Percentiles rank a stretch among this genome's conserved stretches.
Evolutionary conservation across 2,888 invertebrate genomes (phyloP).

Genomic region (Gisinianus flammeolus): DNA sequence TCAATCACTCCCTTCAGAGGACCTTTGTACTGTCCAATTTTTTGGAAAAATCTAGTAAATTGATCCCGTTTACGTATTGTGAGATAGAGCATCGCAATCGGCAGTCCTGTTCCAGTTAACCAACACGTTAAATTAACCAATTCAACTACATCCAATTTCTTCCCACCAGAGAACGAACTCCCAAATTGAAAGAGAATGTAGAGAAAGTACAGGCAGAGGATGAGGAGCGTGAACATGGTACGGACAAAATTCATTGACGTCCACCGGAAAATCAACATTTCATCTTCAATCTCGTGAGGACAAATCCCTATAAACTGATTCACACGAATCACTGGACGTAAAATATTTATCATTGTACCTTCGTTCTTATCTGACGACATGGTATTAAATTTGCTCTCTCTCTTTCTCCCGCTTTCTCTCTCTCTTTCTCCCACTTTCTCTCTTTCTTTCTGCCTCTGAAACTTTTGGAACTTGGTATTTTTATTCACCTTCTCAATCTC

Average conservation of each 20-base stretch:
- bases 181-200: slow-evolving; percentile 46
- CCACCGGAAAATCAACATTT: slow-evolving; percentile 48
- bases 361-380: no score
- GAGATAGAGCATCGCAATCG: slow-evolving; percentile 49
- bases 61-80: slow-evolving; percentile 49
- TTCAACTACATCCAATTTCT: slow-evolving; percentile 42
- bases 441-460: neutral
- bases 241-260: slow-evolving; percentile 47
- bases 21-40: slow-evolving; percentile 48
- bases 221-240: slow-evolving; percentile 44
- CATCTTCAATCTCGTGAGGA: slow-evolving; percentile 52
- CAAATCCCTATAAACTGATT: slow-evolving; percentile 56
- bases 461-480: no score
- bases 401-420: neutral
- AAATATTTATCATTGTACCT: slow-evolving; percentile 5
- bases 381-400: no score
- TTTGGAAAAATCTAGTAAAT: slow-evolving; percentile 52
- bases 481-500: neutral
- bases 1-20: slow-evolving; percentile 48
- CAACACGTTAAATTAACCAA: slow-evolving; percentile 45
- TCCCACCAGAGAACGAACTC: slow-evolving; percentile 39
- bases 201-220: slow-evolving; percentile 46
- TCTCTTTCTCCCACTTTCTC: neutral
- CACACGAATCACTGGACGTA: slow-evolving; percentile 46
- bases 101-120: slow-evolving; percentile 45